Evolutionary conservation across 1,140 invertebrate species (phyloP).

Genomic region (Drosophila cardini): DNA sequence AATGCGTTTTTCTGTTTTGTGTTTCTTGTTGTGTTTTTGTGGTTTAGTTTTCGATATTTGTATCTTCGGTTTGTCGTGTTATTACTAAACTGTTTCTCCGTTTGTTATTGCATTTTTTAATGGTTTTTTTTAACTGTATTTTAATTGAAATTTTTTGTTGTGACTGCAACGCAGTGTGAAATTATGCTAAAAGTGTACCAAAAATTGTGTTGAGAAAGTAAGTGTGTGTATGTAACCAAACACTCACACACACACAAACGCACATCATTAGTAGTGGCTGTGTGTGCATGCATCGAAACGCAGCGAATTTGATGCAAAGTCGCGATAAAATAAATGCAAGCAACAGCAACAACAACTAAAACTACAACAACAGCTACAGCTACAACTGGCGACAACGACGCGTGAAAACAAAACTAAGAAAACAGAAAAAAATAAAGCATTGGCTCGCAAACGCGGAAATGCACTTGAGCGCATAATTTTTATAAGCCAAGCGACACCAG

Average conservation of each 20-base stretch:
- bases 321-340: conserved; percentile 51
- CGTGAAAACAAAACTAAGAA: conserved; percentile 48
- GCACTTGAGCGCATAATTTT: conserved; percentile 81
- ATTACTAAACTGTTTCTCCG: neutral
- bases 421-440: conserved; percentile 48
- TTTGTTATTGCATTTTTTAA: conserved; percentile 13
- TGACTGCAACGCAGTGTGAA: conserved; percentile 7
- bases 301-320: conserved; percentile 66
- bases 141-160: conserved; percentile 10
- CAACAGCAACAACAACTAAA: conserved; percentile 1
- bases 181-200: neutral
- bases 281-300: conserved; percentile 50
- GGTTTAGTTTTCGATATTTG: conserved; percentile 38
- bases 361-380: conserved; percentile 25
- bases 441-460: conserved; percentile 74
- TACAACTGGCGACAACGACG: conserved; percentile 52
- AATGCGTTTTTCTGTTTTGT: conserved; percentile 42
- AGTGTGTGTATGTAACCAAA: neutral
- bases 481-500: conserved; percentile 74
- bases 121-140: conserved; percentile 12
- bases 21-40: conserved; percentile 40
- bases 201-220: neutral
- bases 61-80: conserved; percentile 13
- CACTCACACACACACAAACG: conserved; percentile 1
- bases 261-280: neutral